Percentiles rank a stretch among this genome's conserved stretches.
Conservation (phyloP, 2,113 vertebrate genomes). For the Ammospiza caudacuta region DNA sequence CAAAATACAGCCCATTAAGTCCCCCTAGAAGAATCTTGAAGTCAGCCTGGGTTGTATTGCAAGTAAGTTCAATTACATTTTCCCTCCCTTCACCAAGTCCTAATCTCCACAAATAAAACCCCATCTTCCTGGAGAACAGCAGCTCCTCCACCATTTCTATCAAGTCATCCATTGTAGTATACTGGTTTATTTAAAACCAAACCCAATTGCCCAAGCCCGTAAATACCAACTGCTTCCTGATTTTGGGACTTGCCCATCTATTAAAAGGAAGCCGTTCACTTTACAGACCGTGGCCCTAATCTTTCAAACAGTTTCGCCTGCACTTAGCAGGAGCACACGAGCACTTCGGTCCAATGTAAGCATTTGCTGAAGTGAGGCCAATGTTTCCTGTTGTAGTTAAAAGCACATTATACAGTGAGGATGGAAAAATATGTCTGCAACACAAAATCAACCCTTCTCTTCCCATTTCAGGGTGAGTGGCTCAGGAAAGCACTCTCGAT, state of each 20-base stretch:
- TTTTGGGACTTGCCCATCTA: background rate
- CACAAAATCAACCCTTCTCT: slow-evolving; percentile 8
- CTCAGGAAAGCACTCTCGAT: background rate
- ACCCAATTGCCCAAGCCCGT: background rate
- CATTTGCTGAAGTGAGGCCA: background rate
- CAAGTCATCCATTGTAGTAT: background rate
- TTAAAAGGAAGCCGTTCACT: background rate
- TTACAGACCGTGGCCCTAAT: background rate
- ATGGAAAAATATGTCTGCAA: slow-evolving; percentile 8
- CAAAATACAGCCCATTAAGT: background rate
- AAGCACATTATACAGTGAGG: slow-evolving; percentile 30
- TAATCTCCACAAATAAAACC: background rate
- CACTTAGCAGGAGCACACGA: background rate
- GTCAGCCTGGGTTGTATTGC: background rate
- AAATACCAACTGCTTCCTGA: background rate
- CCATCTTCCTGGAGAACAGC: background rate
- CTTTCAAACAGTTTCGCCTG: background rate
- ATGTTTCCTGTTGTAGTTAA: slow-evolving; percentile 46
- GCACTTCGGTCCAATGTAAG: slow-evolving; percentile 34
- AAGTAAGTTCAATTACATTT: background rate
- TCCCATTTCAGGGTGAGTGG: background rate
- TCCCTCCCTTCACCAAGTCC: background rate
- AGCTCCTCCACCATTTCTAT: background rate
- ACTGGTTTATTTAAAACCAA: background rate
- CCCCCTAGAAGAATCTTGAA: background rate